phyloP scores from a whole-genome alignment of 2,797 vertebrate species.

The Pelochelys cantorii region DNA sequence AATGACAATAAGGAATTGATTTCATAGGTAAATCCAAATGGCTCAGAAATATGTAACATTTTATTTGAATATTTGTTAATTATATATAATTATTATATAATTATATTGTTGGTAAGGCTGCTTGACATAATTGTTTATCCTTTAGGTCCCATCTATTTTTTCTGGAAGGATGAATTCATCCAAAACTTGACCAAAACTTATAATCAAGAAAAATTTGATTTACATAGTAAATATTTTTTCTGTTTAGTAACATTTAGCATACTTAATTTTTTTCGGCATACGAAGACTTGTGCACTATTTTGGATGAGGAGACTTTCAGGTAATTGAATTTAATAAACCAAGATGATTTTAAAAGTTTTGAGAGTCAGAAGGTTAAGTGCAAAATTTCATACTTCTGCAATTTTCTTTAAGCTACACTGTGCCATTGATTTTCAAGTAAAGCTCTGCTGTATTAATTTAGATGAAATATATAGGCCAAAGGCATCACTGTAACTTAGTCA shows the following conservation, averaged over 20 bases:
- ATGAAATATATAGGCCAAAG: neutral
- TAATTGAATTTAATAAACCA: neutral
- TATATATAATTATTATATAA: neutral
- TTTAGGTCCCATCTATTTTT: neutral
- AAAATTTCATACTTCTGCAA: neutral
- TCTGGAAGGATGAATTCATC: neutral
- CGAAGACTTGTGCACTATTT: neutral
- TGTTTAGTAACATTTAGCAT: neutral
- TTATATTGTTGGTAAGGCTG: neutral
- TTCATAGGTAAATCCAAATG: neutral
- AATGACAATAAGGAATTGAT: neutral
- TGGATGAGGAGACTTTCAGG: neutral
- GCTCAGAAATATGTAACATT: neutral
- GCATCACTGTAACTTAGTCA: neutral
- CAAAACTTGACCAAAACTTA: neutral
- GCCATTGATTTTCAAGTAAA: neutral
- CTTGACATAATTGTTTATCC: neutral
- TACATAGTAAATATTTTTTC: neutral
- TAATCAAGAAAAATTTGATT: neutral
- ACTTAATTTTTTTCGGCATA: neutral
- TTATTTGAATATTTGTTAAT: neutral
- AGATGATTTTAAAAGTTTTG: neutral
- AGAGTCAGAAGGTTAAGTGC: neutral
- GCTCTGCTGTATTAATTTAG: neutral
- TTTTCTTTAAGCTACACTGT: neutral